Evolutionary conservation across 1,140 invertebrate species (phyloP), one percentile per base, ranked within the genome.

Genomic region (Nebria ingens): DNA sequence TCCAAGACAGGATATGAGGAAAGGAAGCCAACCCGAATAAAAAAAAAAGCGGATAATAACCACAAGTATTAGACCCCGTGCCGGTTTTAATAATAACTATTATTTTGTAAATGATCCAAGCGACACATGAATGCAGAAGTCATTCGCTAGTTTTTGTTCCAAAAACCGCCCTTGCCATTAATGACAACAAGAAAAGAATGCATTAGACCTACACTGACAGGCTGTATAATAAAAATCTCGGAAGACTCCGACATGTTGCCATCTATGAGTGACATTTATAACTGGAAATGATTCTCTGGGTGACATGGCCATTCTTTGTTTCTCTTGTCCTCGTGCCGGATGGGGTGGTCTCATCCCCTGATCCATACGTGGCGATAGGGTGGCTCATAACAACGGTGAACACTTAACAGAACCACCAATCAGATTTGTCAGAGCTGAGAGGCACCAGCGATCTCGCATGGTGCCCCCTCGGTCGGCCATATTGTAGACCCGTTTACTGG

Each of bases 141-240:
- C 6, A 45, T 45, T 45, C 6, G 4, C 25, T 4, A 45, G 40
- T 45, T 45, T 45, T 45, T 45, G 40, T 45, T 17, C n/a, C n/a
- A n/a, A n/a, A 6, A 17, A 11, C 40, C 40, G 17, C 40, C 40
- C 40, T 17, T 9, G 3, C 3, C 40, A 45, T 45, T 45, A 45
- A 45, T 45, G 40, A 45, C n/a, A 45, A 45, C 9, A 45, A 45
- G 40, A 45, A 45, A 45, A 17, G 40, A 45, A 45, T 45, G 40
- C 40, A 45, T 45, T 45, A 45, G 25, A 45, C 6, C 3, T 6
- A 6, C 15, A 12, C 9, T 45, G 40, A 45, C 40, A 45, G 15
- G 9, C 40, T 17, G 40, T 45, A n/a, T n/a, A 45, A 45, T 45
- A 45, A 45, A 45, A 45, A 17, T 45, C 40, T 45, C 17, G 6